Evolutionary conservation across 2,888 invertebrate genomes (phyloP), one percentile per base, ranked within the genome.

Genomic region (Sphaerolaimus hirsutus): DNA sequence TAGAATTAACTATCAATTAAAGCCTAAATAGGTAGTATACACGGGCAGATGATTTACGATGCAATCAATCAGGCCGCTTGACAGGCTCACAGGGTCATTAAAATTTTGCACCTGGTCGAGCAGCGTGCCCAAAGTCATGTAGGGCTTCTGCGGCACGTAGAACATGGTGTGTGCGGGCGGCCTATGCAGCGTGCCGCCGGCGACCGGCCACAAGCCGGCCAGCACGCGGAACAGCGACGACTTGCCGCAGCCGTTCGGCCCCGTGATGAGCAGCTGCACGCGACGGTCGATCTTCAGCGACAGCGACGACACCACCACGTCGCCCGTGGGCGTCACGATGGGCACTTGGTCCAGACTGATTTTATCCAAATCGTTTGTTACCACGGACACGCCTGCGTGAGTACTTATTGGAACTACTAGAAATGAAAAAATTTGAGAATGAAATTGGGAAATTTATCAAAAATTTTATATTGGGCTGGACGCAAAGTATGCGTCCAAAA

Each of bases 261-360:
- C 69, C 40, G 67, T 65, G 35, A 69, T 68, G 46, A 69, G 55
- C 42, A 69, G 55, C 54, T 69, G 91, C 63, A 82, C 82, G 0
- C 87, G 87, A 0, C 82, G 80, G 50, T 53, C 50, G 24, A 59
- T 55, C 58, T 58, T 25, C 43, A 91, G 66, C 24, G 77, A 77
- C 43, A 91, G 73, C 46, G 76, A 78, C 41, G 78, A 75, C 41
- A 87, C 86, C 49, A 91, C 86, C 26, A 91, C 76, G 72, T 91
- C 91, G 62, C 86, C 86, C 66, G 86, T 84, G 1, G 91, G 91
- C 17, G 91, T 91, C 48, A 91, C 81, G 47, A 91, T 81, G 7
- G 89, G 87, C 49, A 91, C 83, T 57, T 77, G 72, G 29, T 75
- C 74, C 35, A 89, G 67, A 22, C 73, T 72, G 57, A 86, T 81